Evolutionary conservation across 2,888 invertebrate species (phyloP), one percentile per base, ranked within the genome.

Genomic region (Leucophenga montana): DNA sequence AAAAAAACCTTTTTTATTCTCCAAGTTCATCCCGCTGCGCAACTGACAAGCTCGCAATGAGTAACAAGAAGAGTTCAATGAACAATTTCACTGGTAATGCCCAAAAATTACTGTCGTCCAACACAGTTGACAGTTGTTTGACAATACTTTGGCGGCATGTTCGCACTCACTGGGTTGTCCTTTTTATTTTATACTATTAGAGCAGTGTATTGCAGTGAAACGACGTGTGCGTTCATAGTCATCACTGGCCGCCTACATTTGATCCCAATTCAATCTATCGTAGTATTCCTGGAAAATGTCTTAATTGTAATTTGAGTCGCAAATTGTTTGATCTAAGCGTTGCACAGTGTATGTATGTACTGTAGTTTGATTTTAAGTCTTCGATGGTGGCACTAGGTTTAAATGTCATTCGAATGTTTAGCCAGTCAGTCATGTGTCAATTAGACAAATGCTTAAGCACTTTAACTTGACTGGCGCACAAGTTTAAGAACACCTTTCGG

Each of bases 341-440:
- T 54, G 56, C 13, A 27, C 27, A 3, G 22, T 20, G 56, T 20
- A 20, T 54, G 54, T 54, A 18, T 18, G 54, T n/a, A n/a, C n/a
- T n/a, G n/a, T 56, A 20, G 56, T 18, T 54, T n/a, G 54, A 20
- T 56, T 46, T 18, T 39, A 8, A 11, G 39, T 39, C 39, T 11
- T 39, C 11, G 9, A 8, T 22, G 56, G 39, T 39, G 61, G 18
- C 44, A 0, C 22, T 20, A 20, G 3, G 22, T 39, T 39, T 39
- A 39, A 39, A 39, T 11, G 39, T 39, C 11, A 39, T 4, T 33
- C 8, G 56, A 4, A 13, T 31, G 5, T 3, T 62, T 44, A 39
- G 39, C 13, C 44, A 48, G 75, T 75, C 75, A 70, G 71, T 75
- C 73, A 75, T 73, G 71, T 75, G 75, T 75, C 73, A 75, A 71